A percentile compares a stretch with the other conserved stretches of the same genome.
phyloP scores from a whole-genome alignment of 2,888 invertebrate genomes.

The Fragum whitleyi region DNA sequence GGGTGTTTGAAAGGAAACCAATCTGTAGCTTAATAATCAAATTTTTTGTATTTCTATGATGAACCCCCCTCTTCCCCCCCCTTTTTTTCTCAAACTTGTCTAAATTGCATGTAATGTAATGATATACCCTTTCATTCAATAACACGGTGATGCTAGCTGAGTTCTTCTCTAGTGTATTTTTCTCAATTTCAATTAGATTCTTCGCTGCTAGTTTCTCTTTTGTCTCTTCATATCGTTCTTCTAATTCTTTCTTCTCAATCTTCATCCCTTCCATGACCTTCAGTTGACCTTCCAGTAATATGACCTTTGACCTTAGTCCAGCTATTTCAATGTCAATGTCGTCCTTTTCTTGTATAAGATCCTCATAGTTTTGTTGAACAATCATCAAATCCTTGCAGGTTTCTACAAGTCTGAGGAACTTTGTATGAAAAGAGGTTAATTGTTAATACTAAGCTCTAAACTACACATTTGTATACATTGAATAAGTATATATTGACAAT shows the following conservation, averaged over 20 bases:
- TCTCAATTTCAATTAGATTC: slow-evolving; percentile 67
- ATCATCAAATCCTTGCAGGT: slow-evolving; percentile 50
- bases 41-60: too few species aligned
- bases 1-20: too few species aligned
- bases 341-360: slow-evolving; percentile 62
- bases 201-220: slow-evolving; percentile 57
- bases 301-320: slow-evolving; percentile 59
- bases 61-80: too few species aligned
- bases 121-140: slow-evolving; percentile 76
- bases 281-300: slow-evolving; percentile 57
- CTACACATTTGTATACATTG: neutral
- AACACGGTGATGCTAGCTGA: slow-evolving; percentile 66
- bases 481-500: neutral
- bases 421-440: neutral
- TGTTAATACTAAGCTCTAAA: too few species aligned
- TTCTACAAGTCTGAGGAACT: slow-evolving; percentile 61
- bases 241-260: slow-evolving; percentile 62
- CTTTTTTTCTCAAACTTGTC: too few species aligned
- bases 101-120: too few species aligned
- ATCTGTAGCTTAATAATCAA: too few species aligned
- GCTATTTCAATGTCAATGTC: slow-evolving; percentile 68
- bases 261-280: slow-evolving; percentile 52
- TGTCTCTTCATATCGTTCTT: slow-evolving; percentile 60
- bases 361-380: slow-evolving; percentile 52
- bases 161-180: slow-evolving; percentile 68